Evolutionary conservation across 2,797 vertebrate genomes (phyloP), one percentile per base, ranked within the genome.

Genomic region (Sebastes jordani): DNA sequence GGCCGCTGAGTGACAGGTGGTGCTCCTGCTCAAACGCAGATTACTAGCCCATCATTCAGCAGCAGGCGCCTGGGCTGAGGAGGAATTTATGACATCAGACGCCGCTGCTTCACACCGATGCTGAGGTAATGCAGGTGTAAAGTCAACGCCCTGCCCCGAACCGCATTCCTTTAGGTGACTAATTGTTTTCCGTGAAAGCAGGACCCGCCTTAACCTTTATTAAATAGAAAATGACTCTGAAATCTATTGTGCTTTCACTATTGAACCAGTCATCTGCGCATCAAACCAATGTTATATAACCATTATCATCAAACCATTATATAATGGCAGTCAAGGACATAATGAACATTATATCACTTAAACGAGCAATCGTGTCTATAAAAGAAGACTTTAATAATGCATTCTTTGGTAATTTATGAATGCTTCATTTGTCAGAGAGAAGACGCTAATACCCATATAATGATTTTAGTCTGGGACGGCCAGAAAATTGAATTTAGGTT

Each of bases 41-140:
- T 91, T 83, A 91, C 80, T 69, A 77, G 86, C 81, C 60, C 81
- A 73, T 91, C 86, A 85, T 42, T 88, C 80, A 64, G 62, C 74
- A 58, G 84, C 72, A 58, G 84, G 71, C 58, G 67, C 77, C 87
- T 23, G 54, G 86, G 58, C 91, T 11, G 0, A 71, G 0, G 6
- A 86, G 89, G 91, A 92, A 93, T 93, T 88, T 75, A 89, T 92
- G 91, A 90, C 83, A 55, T 81, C 82, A 81, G 70, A 6, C 16
- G 18, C 49, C 36, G 73, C 1, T 22, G 32, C 61, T 80, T 71
- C 78, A 30, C 71, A 54, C 22, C 16, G 1, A 38, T 23, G 49
- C 64, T 4, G 59, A 70, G 73, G 74, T 46, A 82, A 72, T 65
- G 83, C 85, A 88, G 89, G 86, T 90, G 86, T 80, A 58, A 86